Conservation (phyloP, 2,113 vertebrate genomes). For the Coracopsis vasa region DNA sequence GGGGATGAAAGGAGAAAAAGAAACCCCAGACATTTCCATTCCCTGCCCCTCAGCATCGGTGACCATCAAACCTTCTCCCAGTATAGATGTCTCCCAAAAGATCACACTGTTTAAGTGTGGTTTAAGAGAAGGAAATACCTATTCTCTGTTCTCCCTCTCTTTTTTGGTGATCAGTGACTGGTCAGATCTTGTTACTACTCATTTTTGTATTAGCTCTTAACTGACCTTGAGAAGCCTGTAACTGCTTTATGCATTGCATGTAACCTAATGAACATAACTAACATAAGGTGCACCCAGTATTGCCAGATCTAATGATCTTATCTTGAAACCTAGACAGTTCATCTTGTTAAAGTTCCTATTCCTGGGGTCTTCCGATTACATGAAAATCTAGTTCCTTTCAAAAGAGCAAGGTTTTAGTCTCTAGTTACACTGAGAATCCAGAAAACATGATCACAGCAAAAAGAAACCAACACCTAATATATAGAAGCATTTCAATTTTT, state of each 20-base stretch:
- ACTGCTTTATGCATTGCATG: neutral
- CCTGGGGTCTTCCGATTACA: neutral
- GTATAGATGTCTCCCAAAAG: accelerated
- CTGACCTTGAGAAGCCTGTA: neutral
- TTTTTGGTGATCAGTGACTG: neutral
- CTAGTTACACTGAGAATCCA: neutral
- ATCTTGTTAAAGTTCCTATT: neutral
- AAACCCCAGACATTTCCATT: neutral
- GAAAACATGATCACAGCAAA: neutral
- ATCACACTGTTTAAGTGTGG: neutral
- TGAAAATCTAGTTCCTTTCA: neutral
- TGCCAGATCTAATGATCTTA: neutral
- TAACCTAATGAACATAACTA: neutral
- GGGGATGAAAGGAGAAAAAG: neutral
- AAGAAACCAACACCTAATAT: neutral
- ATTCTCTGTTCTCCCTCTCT: neutral
- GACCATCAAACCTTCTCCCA: neutral
- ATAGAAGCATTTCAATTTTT: neutral
- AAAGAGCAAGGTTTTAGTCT: neutral
- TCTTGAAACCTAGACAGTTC: neutral
- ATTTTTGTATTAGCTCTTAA: neutral
- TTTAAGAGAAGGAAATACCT: neutral
- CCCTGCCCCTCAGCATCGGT: neutral
- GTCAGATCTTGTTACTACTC: neutral
- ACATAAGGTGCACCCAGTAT: neutral